Conservation (phyloP, 2,888 invertebrate species). For the Aporophyla lueneburgensis region DNA sequence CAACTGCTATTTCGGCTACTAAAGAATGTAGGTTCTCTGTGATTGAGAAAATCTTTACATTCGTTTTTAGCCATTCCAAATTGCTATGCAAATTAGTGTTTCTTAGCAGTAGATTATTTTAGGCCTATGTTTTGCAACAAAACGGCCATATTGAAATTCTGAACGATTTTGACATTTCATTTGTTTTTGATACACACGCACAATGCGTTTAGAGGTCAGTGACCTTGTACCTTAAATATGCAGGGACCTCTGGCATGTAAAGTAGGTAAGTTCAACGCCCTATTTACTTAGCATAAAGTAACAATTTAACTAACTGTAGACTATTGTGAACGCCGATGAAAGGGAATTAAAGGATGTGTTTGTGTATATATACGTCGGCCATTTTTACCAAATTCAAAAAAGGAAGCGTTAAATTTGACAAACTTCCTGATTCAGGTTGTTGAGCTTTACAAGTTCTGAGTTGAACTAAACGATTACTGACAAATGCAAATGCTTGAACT, state of each 20-base stretch:
- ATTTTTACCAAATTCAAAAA: not conserved
- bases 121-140: not conserved
- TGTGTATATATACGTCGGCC: no score
- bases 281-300: slow-evolving; percentile 14
- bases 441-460: no score
- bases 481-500: no score
- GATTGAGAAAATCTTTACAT: not conserved
- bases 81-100: not conserved
- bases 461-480: no score
- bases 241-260: slow-evolving; percentile 4
- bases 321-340: not conserved
- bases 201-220: not conserved
- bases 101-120: not conserved
- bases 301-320: slow-evolving; percentile 23
- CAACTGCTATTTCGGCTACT: no score
- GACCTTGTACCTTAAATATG: slow-evolving; percentile 3
- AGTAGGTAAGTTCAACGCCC: slow-evolving; percentile 17
- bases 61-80: not conserved
- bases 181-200: not conserved
- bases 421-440: not conserved
- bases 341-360: not conserved
- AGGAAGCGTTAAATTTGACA: no score
- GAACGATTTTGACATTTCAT: not conserved
- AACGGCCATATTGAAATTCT: not conserved
- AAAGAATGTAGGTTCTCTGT: no score